Base-by-base conservation (phyloP, 2,888 invertebrate genomes). In the Drosophila hamatofila region DNA sequence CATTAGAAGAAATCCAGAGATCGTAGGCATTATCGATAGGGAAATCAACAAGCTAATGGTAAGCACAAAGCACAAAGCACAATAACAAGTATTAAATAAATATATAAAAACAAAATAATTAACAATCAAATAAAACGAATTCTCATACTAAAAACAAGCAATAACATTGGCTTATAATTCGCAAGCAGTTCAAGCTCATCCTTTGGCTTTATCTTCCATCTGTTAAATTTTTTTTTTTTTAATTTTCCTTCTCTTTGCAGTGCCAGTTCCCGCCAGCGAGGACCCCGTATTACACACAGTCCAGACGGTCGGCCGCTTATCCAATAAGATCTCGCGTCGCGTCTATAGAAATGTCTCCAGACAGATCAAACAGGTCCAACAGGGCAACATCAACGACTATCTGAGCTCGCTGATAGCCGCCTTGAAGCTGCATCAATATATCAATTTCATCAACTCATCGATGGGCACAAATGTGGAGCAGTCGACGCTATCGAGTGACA, bases 201-300 rank as follows among this genome's bases (percentile, higher is more conserved):
- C 1, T 21, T 1, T 18, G 39, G 2, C 25, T 42, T 18, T 33
- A 18, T 41, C 14, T 14, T 35, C 5, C 8, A 4, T 35, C 35
- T 5, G 6, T 16, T 37, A 37, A 16, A 16, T 37, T 37, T 11
- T 0, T n/a, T 42, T 42, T 12, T 14, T 6, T 27, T 46, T 9
- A 2, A 23, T 23, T 37, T 27, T 3, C 35, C 23, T 14, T 48
- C 14, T 52, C 23, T 39, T 93, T 93, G 41, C 91, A 96, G 96
- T 94, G 81, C 94, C 96, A 83, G 94, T 94, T 81, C 90, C 94
- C 56, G 93, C 93, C 59, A 94, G 93, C 78, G 94, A 94, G 76
- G 96, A 96, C 92, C 95, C 95, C 60, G 95, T 96, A 21, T 91
- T 95, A 75, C 96, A 96, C 93, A 95, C 96, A 1, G 94, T 96